phyloP scores from a whole-genome alignment of 2,797 vertebrate genomes.

The Scleropages formosus region DNA sequence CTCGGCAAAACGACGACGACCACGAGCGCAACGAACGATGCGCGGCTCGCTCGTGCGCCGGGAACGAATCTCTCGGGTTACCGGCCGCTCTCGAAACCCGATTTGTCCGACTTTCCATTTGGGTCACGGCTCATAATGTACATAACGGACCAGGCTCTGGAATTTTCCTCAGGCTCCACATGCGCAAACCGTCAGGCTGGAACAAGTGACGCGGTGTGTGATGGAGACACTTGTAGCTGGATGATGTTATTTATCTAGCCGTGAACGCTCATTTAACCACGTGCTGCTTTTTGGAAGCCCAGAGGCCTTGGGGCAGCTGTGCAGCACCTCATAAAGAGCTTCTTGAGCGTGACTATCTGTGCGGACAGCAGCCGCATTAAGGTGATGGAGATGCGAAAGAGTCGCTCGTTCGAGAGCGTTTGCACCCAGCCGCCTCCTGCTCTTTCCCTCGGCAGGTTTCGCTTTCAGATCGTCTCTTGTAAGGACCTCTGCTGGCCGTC shows the following conservation, averaged over 20 bases:
- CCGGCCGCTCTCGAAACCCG: conserved; percentile 55
- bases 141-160: conserved; percentile 50
- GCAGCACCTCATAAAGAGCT: conserved; percentile 66
- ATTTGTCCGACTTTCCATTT: conserved; percentile 57
- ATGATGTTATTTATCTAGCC: conserved; percentile 49
- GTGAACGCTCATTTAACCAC: conserved; percentile 51
- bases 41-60: conserved; percentile 47
- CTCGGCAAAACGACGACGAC: conserved; percentile 49
- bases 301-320: conserved; percentile 56
- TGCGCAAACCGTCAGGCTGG: conserved; percentile 18
- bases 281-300: conserved; percentile 59
- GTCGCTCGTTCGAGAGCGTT: neutral
- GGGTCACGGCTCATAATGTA: conserved; percentile 51
- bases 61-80: conserved; percentile 60
- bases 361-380: conserved; percentile 59
- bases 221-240: conserved; percentile 54
- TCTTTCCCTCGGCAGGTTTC: neutral
- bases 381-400: conserved; percentile 45
- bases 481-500: neutral
- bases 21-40: conserved; percentile 47
- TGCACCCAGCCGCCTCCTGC: conserved; percentile 3
- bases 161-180: conserved; percentile 43
- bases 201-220: conserved; percentile 49
- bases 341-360: conserved; percentile 59
- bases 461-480: neutral